Conservation (phyloP, 2,113 vertebrate genomes). For the Amphilophus citrinellus region DNA sequence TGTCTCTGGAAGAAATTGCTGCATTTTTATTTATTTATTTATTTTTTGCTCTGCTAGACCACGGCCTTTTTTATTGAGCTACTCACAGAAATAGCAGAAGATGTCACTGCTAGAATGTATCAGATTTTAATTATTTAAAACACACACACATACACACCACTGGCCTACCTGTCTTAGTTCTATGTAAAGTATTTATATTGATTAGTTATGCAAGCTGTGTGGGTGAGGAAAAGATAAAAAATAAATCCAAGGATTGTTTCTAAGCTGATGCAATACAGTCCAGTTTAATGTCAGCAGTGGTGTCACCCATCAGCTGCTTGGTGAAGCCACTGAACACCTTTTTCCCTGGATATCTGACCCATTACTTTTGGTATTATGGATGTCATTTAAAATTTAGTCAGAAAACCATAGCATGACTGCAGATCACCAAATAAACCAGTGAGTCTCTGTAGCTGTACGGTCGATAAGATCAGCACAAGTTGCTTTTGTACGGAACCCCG, state of each 20-base stretch:
- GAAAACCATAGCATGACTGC: neutral
- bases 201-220: slow-evolving; percentile 30
- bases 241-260: slow-evolving; percentile 6
- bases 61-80: slow-evolving; percentile 19
- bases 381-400: neutral
- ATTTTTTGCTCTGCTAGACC: slow-evolving; percentile 54
- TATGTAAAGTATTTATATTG: slow-evolving; percentile 14
- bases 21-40: neutral
- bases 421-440: neutral
- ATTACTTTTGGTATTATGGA: neutral
- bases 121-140: slow-evolving; percentile 15
- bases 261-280: slow-evolving; percentile 1
- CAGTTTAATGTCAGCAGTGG: neutral
- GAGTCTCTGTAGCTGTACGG: neutral
- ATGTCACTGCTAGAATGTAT: slow-evolving; percentile 49
- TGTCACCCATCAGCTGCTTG: neutral
- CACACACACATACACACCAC: rapidly evolving
- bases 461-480: neutral
- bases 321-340: neutral
- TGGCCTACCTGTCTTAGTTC: neutral
- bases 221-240: slow-evolving; percentile 1
- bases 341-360: neutral
- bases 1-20: slow-evolving; percentile 54
- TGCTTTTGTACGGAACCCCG: neutral
- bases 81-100: slow-evolving; percentile 41